phyloP scores from a whole-genome alignment of 1,140 invertebrate species.

The Mycetomoellerius zeteki region DNA sequence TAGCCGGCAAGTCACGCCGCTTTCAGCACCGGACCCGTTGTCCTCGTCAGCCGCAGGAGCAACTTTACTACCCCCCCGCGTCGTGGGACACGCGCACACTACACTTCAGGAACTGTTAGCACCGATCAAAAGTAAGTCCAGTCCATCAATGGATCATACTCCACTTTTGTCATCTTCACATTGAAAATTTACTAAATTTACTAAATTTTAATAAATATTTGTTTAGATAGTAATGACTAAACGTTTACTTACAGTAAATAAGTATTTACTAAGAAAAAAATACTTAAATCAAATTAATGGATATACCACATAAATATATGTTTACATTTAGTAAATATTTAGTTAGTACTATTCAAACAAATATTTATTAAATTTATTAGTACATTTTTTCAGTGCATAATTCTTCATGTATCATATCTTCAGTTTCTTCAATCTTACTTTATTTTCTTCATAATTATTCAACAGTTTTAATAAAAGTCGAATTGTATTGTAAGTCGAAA shows the following conservation, averaged over 20 bases:
- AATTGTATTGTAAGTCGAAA: not conserved
- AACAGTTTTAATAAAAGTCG: no score
- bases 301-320: no score
- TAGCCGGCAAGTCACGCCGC: conserved; percentile 73
- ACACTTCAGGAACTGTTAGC: conserved; percentile 86
- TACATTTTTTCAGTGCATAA: not conserved
- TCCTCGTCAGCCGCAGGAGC: conserved; percentile 75
- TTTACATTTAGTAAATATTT: no score
- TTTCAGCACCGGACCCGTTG: conserved; percentile 69
- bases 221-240: no score
- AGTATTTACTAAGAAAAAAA: no score
- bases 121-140: conserved; percentile 82
- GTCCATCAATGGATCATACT: not conserved
- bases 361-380: no score
- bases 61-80: conserved; percentile 69
- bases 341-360: no score
- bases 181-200: no score
- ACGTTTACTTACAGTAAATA: no score
- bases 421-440: not conserved
- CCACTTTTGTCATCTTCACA: not conserved
- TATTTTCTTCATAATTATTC: not conserved
- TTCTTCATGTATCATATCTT: not conserved
- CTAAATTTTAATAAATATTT: no score
- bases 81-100: conserved; percentile 83
- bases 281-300: no score